Conservation (phyloP, 2,888 invertebrate species). For the Clanis bilineata region DNA sequence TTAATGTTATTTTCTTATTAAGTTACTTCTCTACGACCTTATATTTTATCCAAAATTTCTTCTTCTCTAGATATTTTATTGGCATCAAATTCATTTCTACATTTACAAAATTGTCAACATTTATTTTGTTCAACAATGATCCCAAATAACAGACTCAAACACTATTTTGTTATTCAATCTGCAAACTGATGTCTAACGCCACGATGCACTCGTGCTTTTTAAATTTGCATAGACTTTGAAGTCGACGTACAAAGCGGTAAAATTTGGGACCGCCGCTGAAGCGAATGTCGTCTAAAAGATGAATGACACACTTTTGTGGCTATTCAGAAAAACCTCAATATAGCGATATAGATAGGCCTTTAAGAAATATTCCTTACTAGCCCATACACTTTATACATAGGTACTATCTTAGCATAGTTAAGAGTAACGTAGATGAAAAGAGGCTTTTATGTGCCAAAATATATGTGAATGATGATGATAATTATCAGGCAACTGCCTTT, state of each 20-base stretch:
- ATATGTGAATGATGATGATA: neutral
- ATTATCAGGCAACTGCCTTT: too few species aligned
- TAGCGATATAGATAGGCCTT: too few species aligned
- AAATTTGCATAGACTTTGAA: neutral
- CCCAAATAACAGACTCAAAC: neutral
- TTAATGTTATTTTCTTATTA: too few species aligned
- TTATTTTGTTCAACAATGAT: neutral
- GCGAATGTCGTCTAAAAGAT: neutral
- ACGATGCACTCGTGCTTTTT: neutral
- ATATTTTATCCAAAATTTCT: too few species aligned
- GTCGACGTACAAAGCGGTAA: neutral
- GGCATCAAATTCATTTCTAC: too few species aligned
- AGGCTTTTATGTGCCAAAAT: neutral
- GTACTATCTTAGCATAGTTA: too few species aligned
- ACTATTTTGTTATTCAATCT: neutral
- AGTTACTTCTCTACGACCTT: too few species aligned
- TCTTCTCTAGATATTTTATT: too few species aligned
- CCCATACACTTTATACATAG: too few species aligned
- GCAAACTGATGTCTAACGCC: neutral
- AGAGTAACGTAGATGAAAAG: too few species aligned
- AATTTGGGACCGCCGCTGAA: neutral
- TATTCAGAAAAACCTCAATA: neutral
- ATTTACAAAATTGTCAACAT: neutral
- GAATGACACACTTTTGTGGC: neutral
- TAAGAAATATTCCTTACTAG: too few species aligned